Evolutionary conservation across 64 coral and sea anemone genomes (phyloP).

Genomic region (Montipora foliosa): DNA sequence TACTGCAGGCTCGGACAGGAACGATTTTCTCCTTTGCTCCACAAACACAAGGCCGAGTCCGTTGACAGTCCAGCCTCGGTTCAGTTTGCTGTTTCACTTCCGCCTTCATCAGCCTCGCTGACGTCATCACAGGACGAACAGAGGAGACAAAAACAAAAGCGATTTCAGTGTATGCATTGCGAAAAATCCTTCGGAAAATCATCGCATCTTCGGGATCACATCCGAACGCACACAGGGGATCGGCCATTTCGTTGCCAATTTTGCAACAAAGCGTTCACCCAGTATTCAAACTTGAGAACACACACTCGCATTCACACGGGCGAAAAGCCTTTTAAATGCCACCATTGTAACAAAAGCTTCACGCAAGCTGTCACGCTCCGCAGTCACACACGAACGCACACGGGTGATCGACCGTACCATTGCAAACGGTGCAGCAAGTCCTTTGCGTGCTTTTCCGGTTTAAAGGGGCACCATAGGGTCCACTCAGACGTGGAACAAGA

Average conservation of each 20-base stretch:
- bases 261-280: constrained; percentile 97
- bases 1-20: constrained; percentile 78
- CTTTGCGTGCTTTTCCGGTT: constrained; percentile 95
- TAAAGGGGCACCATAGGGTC: constrained; percentile 91
- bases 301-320: constrained; percentile 98
- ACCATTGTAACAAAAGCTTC: constrained; percentile 97
- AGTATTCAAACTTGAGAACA: constrained; percentile 97
- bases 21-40: constrained; percentile 71
- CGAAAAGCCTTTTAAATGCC: constrained; percentile 95
- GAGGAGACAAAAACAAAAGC: constrained; percentile 83
- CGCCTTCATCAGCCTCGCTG: constrained; percentile 28
- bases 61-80: constrained; percentile 44
- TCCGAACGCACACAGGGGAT: constrained; percentile 97
- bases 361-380: constrained; percentile 96
- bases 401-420: constrained; percentile 92
- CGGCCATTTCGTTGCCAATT: constrained; percentile 96
- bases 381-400: constrained; percentile 97
- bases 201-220: constrained; percentile 98
- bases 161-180: constrained; percentile 98
- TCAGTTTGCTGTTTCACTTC: constrained; percentile 73
- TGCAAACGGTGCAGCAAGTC: constrained; percentile 95
- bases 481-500: constrained; percentile 74
- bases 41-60: constrained; percentile 33
- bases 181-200: constrained; percentile 99
- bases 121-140: constrained; percentile 65